These are phyloP conservation scores for Centropus bengalensis DNA, from an alignment of 2,113 vertebrate genomes.

Conservation along the genomic window DNA sequence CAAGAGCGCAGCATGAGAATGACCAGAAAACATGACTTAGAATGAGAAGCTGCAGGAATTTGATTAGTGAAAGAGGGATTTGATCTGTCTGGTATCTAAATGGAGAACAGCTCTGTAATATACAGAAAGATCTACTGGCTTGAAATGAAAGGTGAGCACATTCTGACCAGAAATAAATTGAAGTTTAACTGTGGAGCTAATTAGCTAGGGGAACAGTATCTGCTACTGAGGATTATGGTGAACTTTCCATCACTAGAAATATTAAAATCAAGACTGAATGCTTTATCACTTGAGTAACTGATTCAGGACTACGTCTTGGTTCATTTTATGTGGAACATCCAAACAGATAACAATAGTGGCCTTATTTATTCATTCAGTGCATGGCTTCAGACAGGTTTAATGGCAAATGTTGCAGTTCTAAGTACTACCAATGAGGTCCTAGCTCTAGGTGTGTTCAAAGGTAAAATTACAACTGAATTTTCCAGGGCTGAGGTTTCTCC, in stretches of 20 bases:
- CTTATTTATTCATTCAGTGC: neutral
- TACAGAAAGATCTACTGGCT: neutral
- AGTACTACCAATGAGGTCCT: neutral
- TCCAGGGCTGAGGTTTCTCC: neutral
- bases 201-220: neutral
- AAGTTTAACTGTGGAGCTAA: neutral
- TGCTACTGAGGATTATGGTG: neutral
- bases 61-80: neutral
- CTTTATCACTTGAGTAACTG: neutral
- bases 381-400: neutral
- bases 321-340: neutral
- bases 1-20: neutral
- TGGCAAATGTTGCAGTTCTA: neutral
- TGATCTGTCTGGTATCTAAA: neutral
- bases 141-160: neutral
- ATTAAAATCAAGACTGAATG: neutral
- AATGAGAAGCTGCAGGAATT: neutral
- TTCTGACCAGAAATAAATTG: slow-evolving; percentile 15
- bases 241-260: neutral
- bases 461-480: neutral
- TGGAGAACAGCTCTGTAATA: neutral
- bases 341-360: neutral
- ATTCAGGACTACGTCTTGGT: neutral
- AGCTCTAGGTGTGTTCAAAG: neutral
- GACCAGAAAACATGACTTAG: neutral